Conservation (phyloP, 1,140 invertebrate genomes). For the Drosophila melanica region DNA sequence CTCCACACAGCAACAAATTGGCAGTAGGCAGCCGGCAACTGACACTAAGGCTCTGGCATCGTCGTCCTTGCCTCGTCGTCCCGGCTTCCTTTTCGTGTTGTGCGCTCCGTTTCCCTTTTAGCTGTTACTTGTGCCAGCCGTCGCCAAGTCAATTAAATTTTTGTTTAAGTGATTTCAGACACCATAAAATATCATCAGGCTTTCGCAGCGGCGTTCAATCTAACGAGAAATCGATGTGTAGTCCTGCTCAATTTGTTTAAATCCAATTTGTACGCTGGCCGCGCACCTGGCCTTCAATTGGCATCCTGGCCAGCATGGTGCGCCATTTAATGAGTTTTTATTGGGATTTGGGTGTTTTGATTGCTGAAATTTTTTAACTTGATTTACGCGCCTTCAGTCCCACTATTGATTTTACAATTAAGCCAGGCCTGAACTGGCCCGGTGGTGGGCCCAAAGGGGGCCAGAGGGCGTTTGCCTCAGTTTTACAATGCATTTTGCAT, state of each 20-base stretch:
- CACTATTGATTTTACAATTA: slow-evolving; percentile 81
- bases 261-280: slow-evolving; percentile 46
- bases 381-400: slow-evolving; percentile 67
- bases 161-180: slow-evolving; percentile 79
- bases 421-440: slow-evolving; percentile 19
- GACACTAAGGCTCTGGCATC: not conserved
- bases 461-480: not conserved
- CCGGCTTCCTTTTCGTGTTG: slow-evolving; percentile 48
- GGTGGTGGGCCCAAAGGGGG: too few species aligned
- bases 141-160: slow-evolving; percentile 76
- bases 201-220: slow-evolving; percentile 7
- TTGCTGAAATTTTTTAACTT: slow-evolving; percentile 78
- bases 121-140: slow-evolving; percentile 27
- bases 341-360: slow-evolving; percentile 79
- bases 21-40: slow-evolving; percentile 23
- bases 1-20: slow-evolving; percentile 76
- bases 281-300: slow-evolving; percentile 52
- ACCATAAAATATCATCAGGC: slow-evolving; percentile 69
- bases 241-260: slow-evolving; percentile 66
- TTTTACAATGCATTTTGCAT: slow-evolving; percentile 76
- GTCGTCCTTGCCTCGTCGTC: not conserved
- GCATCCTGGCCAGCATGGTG: slow-evolving; percentile 39
- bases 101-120: slow-evolving; percentile 29
- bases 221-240: slow-evolving; percentile 81
- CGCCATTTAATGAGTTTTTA: slow-evolving; percentile 78